phyloP scores from a whole-genome alignment of 37 sponge, comb jelly and placozoan genomes.

The Cladorhizidae sp. region DNA sequence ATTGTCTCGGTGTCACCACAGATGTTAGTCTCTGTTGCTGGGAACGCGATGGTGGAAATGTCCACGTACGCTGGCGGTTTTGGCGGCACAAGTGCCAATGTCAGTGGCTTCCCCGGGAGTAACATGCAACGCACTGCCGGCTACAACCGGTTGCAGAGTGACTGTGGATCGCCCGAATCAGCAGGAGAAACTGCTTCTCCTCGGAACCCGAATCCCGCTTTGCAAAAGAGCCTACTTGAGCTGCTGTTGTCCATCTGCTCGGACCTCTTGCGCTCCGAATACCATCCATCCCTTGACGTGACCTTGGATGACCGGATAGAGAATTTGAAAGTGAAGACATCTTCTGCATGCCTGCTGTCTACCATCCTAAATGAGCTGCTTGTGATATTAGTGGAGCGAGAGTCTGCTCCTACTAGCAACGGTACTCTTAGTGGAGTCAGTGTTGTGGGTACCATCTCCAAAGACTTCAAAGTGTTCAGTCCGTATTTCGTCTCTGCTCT shows the following conservation, averaged over 20 bases:
- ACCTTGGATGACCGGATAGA: constrained; percentile 4
- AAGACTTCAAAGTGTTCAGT: not conserved
- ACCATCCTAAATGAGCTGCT: constrained; percentile 19
- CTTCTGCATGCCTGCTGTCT: constrained; percentile 8
- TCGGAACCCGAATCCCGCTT: not conserved
- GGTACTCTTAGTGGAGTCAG: not conserved
- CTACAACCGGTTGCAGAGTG: not conserved
- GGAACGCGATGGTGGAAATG: constrained; percentile 4
- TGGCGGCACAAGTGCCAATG: too few species aligned
- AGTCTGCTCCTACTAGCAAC: not conserved
- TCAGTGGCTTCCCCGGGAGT: not conserved
- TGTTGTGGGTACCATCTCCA: not conserved
- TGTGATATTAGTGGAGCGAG: not conserved
- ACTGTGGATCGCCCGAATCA: not conserved
- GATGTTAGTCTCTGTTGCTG: constrained; percentile 1
- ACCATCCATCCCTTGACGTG: constrained; percentile 29
- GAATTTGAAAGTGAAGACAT: constrained; percentile 25
- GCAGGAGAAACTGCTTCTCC: not conserved
- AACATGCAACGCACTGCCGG: not conserved
- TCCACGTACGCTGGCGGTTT: not conserved
- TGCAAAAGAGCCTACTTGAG: constrained; percentile 49
- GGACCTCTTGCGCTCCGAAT: constrained; percentile 30
- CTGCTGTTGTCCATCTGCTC: constrained; percentile 23
- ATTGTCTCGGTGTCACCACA: constrained; percentile 1
- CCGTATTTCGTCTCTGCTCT: constrained; percentile 51